Base-by-base conservation (phyloP, 2,113 vertebrate species). In the Circaetus cinerascens region DNA sequence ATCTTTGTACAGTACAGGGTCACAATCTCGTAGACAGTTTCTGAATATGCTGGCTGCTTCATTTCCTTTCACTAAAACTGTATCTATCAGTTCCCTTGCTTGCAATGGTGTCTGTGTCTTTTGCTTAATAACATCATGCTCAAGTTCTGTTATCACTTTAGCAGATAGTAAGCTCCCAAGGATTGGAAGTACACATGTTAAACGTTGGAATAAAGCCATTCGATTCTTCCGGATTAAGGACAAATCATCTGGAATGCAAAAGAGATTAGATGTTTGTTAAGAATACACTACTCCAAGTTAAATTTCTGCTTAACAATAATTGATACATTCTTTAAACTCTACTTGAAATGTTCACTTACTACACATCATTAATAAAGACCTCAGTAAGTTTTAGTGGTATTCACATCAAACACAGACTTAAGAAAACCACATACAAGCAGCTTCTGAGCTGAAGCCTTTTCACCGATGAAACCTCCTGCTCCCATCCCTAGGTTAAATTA, bases 161-260 rank as follows among this genome's bases (percentile, higher is more conserved):
- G 99, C 98, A 50, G 99, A 98, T 7, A 99, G 96, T 51, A 99
- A 97, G 94, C 99, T 98, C 71, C 99, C 98, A 7, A 99, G 97
- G 79, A 99, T 97, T 34, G 99, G 99, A 95, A 99, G 98, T 2
- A 99, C 98, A 78, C 98, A 99, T 4, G 99, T 99, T 82, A 99
- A 95, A 50, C 98, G 98, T 6, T 99, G 99, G 86, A 99, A 98
- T 94, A 99, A 97, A 23, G 99, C 98, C 94, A 98, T 98, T 92
- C 99, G 99, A 89, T 99, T 99, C 97, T 98, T 99, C 96, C 99
- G 99, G 91, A 99, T 98, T 95, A 99, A 98, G 7, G 98, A 98
- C 93, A 99, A 98, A 57, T 99, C 99, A 98, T 99, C 99, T 99
- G 97, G 63, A 98, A 98, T 56, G 41, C 21, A 88, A 88, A 57